phyloP scores from a whole-genome alignment of 2,113 vertebrate genomes.

The Progne subis region DNA sequence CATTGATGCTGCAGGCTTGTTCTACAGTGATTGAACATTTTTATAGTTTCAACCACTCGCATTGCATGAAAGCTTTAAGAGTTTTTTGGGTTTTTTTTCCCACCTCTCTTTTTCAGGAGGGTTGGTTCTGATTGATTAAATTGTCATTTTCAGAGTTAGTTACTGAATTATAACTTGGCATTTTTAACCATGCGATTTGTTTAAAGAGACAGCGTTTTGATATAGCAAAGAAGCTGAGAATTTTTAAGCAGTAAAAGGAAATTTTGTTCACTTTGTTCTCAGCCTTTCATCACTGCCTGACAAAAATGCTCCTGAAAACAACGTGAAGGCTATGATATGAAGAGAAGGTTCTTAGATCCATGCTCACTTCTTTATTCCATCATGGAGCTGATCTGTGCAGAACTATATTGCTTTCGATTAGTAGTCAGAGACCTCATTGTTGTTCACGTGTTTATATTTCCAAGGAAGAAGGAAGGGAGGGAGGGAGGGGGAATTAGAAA shows the following conservation, averaged over 20 bases:
- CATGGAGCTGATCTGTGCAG: not conserved
- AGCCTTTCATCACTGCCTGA: constrained; percentile 53
- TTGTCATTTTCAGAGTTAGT: constrained; percentile 67
- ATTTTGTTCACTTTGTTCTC: constrained; percentile 53
- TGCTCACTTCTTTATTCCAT: not conserved
- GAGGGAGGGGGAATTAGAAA: not conserved
- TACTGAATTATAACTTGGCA: constrained; percentile 66
- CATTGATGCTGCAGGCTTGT: constrained; percentile 64
- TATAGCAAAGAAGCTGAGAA: constrained; percentile 54
- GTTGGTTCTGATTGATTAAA: constrained; percentile 74
- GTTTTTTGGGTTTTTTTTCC: not conserved
- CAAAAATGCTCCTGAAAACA: constrained; percentile 51
- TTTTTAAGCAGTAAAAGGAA: constrained; percentile 53
- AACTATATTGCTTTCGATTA: not conserved
- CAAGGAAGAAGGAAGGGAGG: not conserved
- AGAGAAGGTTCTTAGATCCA: not conserved
- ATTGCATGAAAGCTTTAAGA: constrained; percentile 36
- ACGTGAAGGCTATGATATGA: constrained; percentile 3
- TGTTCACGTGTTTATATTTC: not conserved
- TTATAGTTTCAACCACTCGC: constrained; percentile 58
- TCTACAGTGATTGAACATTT: constrained; percentile 68
- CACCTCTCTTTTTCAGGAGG: constrained; percentile 1
- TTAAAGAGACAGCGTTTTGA: constrained; percentile 66
- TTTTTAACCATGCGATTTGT: constrained; percentile 61
- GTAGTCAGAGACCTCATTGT: not conserved